A percentile compares a stretch with the other conserved stretches of the same genome.
phyloP scores from a whole-genome alignment of 2,888 invertebrate species.

The Aelia acuminata region DNA sequence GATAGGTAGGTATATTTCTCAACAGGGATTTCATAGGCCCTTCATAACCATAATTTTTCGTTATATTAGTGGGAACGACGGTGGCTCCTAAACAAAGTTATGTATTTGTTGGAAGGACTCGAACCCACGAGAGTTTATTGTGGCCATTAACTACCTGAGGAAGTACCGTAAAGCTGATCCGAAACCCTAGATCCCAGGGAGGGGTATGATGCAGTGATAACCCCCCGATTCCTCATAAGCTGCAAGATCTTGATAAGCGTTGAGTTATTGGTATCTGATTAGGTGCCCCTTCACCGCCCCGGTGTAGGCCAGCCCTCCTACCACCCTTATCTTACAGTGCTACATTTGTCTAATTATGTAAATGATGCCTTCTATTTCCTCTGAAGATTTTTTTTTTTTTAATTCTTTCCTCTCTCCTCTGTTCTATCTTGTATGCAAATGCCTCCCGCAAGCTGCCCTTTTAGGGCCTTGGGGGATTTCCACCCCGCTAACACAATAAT shows the following conservation, averaged over 20 bases:
- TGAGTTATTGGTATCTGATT: conserved; percentile 48
- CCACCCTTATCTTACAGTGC: background rate
- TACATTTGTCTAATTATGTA: conserved; percentile 45
- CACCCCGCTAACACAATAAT: conserved; percentile 28
- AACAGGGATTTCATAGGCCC: background rate
- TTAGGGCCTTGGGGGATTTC: background rate
- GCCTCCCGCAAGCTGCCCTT: background rate
- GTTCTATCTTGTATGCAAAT: conserved; percentile 37
- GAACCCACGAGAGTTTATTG: background rate
- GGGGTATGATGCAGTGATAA: conserved; percentile 24
- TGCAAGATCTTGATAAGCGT: conserved; percentile 31
- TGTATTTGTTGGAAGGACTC: background rate
- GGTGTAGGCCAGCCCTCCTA: background rate
- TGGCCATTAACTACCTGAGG: conserved; percentile 21
- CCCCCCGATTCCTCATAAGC: conserved; percentile 25
- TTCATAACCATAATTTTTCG: background rate
- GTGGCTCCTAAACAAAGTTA: conserved; percentile 3
- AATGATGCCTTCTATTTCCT: conserved; percentile 36
- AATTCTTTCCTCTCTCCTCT: background rate
- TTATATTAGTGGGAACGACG: background rate
- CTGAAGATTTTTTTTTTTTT: background rate
- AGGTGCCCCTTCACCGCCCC: conserved; percentile 21
- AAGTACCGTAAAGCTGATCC: background rate
- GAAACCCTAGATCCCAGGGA: background rate
- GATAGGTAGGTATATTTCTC: background rate